These are phyloP conservation scores for Lacanobia wlatinum DNA, from an alignment of 2,888 invertebrate genomes.

Conservation along the genomic window DNA sequence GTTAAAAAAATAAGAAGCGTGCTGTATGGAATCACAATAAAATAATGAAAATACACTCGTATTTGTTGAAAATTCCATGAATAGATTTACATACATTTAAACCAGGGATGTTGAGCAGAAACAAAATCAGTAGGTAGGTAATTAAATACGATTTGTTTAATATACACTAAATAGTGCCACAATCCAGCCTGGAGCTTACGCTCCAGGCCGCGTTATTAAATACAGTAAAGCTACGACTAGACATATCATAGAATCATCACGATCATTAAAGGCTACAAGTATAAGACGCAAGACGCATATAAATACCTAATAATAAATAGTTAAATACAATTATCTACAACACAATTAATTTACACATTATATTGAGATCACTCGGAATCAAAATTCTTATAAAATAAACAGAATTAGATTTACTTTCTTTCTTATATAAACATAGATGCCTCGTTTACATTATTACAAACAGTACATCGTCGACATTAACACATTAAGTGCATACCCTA, in stretches of 20 bases:
- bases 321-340: neutral
- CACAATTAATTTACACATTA: constrained; percentile 1
- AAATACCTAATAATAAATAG: neutral
- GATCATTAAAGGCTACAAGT: neutral
- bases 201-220: no score
- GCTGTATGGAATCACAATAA: neutral
- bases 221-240: constrained; percentile 25
- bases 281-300: neutral
- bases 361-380: constrained; percentile 30
- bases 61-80: neutral
- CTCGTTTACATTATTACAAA: neutral
- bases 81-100: neutral
- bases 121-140: neutral
- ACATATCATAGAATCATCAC: constrained; percentile 7
- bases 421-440: neutral
- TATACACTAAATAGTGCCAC: neutral
- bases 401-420: neutral
- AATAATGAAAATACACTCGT: no score
- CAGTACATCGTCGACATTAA: neutral
- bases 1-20: no score
- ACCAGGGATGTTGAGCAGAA: neutral
- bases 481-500: neutral
- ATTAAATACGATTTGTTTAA: neutral
- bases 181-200: neutral
- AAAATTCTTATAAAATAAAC: constrained; percentile 4